Base-by-base conservation (phyloP, 2,888 invertebrate species). In the Zonitis immaculata region DNA sequence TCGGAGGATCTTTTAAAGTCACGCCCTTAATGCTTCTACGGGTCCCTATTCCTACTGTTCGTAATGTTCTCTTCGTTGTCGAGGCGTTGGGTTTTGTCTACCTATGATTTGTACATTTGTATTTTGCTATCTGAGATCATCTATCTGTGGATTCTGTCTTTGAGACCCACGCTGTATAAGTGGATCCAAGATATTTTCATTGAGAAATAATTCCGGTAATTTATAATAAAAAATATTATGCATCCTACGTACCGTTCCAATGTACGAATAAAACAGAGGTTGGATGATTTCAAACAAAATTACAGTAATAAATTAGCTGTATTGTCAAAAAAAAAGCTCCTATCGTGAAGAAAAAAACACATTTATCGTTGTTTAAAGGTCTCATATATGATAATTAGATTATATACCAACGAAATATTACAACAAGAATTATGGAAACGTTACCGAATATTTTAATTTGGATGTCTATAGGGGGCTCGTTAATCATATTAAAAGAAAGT, bases 401-500 rank as follows among this genome's bases (percentile, higher is more conserved):
- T 52, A 55, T n/a, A n/a, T 39, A 30, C 22, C 20, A 18, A 49
- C 26, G 30, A 45, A 55, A 55, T 45, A 55, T 43, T 47, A 42
- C 42, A 42, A 30, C 16, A 12, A 44, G 39, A 51, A 51, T 51
- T 51, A 47, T 30, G 28, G n/a, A 42, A 39, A 49, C n/a, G 52
- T 25, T 32, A 35, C 9, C 47, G 46, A 45, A 42, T 42, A 54
- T 54, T 56, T 56, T 51, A 55, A 55, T 55, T 55, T 55, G 47
- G 32, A 42, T 20, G 47, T 45, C 52, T 43, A n/a, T n/a, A 28
- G 22, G 14, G 14, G 47, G 44, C 39, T 28, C 51, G 46, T 54
- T 50, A 42, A 54, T 57, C 53, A 57, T 32, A 49, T 57, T 57
- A 54, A 51, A 48, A 50, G 46, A 42, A 42, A 47, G 53, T 52